Evolutionary conservation across 2,113 vertebrate species (phyloP), one percentile per base, ranked within the genome.

Genomic region (Enhydra lutris): DNA sequence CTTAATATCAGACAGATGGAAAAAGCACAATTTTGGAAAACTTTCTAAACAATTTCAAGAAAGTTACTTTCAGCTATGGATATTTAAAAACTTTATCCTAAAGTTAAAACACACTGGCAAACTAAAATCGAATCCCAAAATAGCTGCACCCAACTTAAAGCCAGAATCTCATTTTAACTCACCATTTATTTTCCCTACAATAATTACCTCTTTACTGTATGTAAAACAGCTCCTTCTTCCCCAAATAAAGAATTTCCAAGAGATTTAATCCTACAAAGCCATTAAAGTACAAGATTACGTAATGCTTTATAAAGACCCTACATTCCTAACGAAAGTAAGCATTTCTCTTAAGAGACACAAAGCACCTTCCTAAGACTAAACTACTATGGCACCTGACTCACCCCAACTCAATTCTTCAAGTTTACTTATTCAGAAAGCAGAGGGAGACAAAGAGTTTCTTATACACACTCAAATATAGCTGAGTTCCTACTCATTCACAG

Each of bases 11-110:
- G 65, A 87, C 31, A 94, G 14, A 39, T 31, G 31, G 39, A 61
- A 92, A 96, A 95, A 73, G 24, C 29, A 83, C 24, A 85, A 91
- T 87, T 79, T 96, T 63, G 59, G 42, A 76, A 94, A 97, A 65
- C 23, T 29, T 89, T 55, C 83, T 55, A 55, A 83, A 91, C 79
- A 83, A 97, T n/a, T 93, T 76, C 39, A 94, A 93, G 59, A 74
- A 94, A 82, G n/a, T 85, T 79, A 79, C 71, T 89, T 96, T 87
- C 76, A 80, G 74, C 79, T 74, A 42, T 80, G 69, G 92, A 76
- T 71, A 95, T 47, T 79, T 39, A 71, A 91, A 92, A 87, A 95
- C 42, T 88, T 95, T 74, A 80, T 7, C 47, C 39, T 82, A 59
- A 92, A 82, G 83, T 84, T 90, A 92, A 67, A 95, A 78, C 14